Base-by-base conservation (phyloP, 2,888 invertebrate species). In the Agrilus mali region DNA sequence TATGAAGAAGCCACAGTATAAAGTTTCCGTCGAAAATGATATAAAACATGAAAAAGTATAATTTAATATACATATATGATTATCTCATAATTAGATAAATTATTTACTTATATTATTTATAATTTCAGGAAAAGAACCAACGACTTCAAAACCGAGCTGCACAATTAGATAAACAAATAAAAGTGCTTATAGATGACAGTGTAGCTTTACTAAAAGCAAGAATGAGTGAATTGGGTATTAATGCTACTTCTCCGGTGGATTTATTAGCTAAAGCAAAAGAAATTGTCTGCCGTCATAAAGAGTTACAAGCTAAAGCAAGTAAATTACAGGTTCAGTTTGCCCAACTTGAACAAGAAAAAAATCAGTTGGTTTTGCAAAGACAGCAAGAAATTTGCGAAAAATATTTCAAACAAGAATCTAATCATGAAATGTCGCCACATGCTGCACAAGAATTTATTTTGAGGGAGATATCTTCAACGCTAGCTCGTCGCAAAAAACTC, bases 121-220 rank as follows among this genome's bases (percentile, higher is more conserved):
- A 20, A 4, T 20, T 63, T 39, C 68, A 82, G 76, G 84, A 86
- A 59, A 76, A 84, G 45, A 89, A 90, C 66, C 77, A 82, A 55
- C 82, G 83, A 57, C 67, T 93, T 49, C 83, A 84, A 64, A 84
- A 80, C 44, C 78, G 90, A 45, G 86, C 86, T 36, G 84, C 84
- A n/a, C 89, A 92, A 65, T 69, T 95, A 54, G 92, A 94, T 60
- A 90, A 90, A 63, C 92, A 94, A 71, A 92, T 95, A 50, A 86
- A 83, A 63, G 85, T 88, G 47, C 70, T 96, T 49, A 90, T 93
- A 51, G 86, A 87, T 56, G 94, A 95, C 64, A 92, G 94, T 59
- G 89, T 93, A 13, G 83, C 83, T 22, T 70, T 93, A 52, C 70
- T 95, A 34, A 89, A 92, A 65, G 82, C 85, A 36, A 77, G 94